Evolutionary conservation across 35 echinoderm and acorn worm genomes (phyloP).

Genomic region (Apostichopus japonicus): DNA sequence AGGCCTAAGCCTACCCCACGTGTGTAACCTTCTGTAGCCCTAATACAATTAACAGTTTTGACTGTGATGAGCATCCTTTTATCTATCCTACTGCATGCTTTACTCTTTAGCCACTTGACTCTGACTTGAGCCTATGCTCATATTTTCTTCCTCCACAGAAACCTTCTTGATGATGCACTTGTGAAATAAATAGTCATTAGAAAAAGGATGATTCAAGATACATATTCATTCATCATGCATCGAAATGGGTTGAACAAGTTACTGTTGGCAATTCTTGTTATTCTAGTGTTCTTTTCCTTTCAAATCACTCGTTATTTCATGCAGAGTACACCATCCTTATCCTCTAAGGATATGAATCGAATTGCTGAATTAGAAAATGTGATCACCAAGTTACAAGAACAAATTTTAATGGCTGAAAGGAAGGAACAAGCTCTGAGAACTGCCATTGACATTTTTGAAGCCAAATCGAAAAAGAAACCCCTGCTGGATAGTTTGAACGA

Average conservation of each 20-base stretch:
- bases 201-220: too few species aligned
- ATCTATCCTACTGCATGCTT: too few species aligned
- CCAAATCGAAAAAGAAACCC: not conserved
- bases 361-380: conserved; percentile 55
- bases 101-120: too few species aligned
- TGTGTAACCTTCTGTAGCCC: too few species aligned
- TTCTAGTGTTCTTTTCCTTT: conserved; percentile 36
- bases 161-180: too few species aligned
- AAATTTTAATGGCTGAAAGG: conserved; percentile 50
- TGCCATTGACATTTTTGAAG: conserved; percentile 52
- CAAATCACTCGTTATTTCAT: conserved; percentile 39
- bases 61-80: too few species aligned
- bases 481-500: not conserved
- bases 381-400: conserved; percentile 26
- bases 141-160: too few species aligned
- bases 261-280: conserved; percentile 24
- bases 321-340: not conserved
- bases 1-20: too few species aligned
- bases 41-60: too few species aligned
- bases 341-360: conserved; percentile 16
- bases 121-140: too few species aligned
- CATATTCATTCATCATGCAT: conserved; percentile 10
- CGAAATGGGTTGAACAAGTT: conserved; percentile 38
- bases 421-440: conserved; percentile 44
- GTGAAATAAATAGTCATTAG: too few species aligned